A percentile compares a stretch with the other conserved stretches of the same genome.
phyloP scores from a whole-genome alignment of 2,113 vertebrate genomes.

The Arenaria interpres region DNA sequence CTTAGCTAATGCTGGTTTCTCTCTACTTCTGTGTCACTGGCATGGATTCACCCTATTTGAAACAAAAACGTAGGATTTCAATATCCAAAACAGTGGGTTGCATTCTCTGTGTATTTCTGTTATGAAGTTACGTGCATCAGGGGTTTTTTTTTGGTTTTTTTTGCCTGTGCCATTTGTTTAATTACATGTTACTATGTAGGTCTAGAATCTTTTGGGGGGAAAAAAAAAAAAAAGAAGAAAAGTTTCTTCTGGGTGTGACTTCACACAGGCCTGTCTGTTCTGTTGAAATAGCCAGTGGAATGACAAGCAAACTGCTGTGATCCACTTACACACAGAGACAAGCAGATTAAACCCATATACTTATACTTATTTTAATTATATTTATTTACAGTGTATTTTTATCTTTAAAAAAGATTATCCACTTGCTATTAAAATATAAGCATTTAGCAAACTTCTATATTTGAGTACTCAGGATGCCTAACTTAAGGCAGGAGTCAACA shows the following conservation, averaged over 20 bases:
- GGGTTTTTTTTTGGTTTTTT: neutral
- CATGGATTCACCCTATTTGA: neutral
- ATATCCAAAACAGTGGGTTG: neutral
- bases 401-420: neutral
- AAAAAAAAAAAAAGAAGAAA: neutral
- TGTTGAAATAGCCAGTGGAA: neutral
- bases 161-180: neutral
- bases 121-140: neutral
- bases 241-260: neutral
- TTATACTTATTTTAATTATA: neutral
- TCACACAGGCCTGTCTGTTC: neutral
- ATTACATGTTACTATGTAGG: neutral
- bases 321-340: neutral
- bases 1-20: neutral
- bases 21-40: neutral
- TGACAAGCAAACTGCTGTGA: neutral
- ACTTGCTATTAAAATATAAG: neutral
- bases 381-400: neutral
- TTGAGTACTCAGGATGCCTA: neutral
- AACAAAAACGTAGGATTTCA: neutral
- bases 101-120: neutral
- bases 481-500: neutral
- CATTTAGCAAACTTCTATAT: neutral
- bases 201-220: neutral
- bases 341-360: neutral